phyloP scores from a whole-genome alignment of 2,113 vertebrate species.

The Actenoides hombroni region DNA sequence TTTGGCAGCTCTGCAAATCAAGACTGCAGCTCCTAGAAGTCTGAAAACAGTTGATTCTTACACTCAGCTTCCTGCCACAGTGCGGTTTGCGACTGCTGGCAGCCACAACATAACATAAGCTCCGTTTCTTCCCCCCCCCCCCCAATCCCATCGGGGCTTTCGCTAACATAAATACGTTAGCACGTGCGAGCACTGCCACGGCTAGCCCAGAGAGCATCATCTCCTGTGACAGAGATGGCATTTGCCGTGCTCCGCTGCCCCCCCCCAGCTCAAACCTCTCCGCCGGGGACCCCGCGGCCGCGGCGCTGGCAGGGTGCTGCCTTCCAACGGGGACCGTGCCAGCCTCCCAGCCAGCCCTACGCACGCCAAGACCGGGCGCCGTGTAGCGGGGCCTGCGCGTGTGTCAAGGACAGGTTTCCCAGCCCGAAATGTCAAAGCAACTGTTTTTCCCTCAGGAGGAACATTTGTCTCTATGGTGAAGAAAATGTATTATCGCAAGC shows the following conservation, averaged over 20 bases:
- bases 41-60: slow-evolving; percentile 18
- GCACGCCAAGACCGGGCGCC: not conserved
- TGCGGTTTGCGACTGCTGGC: slow-evolving; percentile 7
- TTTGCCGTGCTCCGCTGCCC: not conserved
- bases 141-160: not conserved
- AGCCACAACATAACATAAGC: slow-evolving; percentile 8
- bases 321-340: not conserved
- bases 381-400: not conserved
- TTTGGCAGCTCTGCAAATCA: slow-evolving; percentile 41
- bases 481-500: slow-evolving; percentile 53
- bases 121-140: not conserved
- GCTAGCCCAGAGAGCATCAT: not conserved
- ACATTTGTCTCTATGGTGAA: slow-evolving; percentile 50
- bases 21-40: not conserved
- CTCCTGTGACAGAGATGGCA: not conserved
- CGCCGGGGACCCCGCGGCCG: not conserved
- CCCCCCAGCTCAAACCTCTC: not conserved
- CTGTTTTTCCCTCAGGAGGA: slow-evolving; percentile 37
- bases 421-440: slow-evolving; percentile 46
- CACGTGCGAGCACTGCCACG: not conserved
- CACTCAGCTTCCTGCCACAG: not conserved
- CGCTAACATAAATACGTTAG: not conserved
- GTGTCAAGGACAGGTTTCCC: slow-evolving; percentile 46
- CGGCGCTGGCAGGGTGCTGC: not conserved
- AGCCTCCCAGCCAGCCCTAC: not conserved